A percentile compares a stretch with the other conserved stretches of the same genome.
phyloP scores from a whole-genome alignment of 2,797 vertebrate species.

The Heterohyrax brucei region DNA sequence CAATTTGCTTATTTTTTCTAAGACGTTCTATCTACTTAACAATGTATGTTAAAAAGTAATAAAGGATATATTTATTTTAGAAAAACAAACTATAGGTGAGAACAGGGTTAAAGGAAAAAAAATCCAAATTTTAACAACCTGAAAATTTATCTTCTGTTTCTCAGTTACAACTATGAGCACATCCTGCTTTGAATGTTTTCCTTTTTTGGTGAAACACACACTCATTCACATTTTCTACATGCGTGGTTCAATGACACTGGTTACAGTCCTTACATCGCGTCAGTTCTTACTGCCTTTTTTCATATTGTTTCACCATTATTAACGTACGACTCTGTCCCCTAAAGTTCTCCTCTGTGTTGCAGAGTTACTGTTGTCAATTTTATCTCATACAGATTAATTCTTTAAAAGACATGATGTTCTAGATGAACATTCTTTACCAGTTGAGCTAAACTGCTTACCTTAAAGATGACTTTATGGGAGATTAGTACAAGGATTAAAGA shows the following conservation, averaged over 20 bases:
- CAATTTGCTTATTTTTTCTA: constrained; percentile 35
- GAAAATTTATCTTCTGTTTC: constrained; percentile 47
- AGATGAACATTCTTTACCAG: not conserved
- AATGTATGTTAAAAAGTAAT: constrained; percentile 42
- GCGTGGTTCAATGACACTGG: not conserved
- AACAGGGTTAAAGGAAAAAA: not conserved
- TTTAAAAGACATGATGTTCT: not conserved
- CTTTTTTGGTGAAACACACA: not conserved
- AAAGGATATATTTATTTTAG: constrained; percentile 28
- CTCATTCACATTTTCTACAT: not conserved
- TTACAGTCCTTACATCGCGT: not conserved
- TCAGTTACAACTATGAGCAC: constrained; percentile 12
- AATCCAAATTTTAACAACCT: not conserved
- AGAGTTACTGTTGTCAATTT: not conserved
- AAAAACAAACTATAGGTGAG: not conserved
- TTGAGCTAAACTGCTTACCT: not conserved
- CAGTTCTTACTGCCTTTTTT: too few relatives aligned
- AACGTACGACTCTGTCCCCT: not conserved
- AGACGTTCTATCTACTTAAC: constrained; percentile 12
- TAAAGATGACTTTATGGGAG: not conserved
- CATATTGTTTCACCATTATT: not conserved
- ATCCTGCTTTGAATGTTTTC: constrained; percentile 14
- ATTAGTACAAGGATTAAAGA: not conserved
- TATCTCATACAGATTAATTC: not conserved
- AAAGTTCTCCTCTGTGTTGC: not conserved